Conservation (phyloP, 2,113 vertebrate genomes). For the Onychostoma macrolepis region DNA sequence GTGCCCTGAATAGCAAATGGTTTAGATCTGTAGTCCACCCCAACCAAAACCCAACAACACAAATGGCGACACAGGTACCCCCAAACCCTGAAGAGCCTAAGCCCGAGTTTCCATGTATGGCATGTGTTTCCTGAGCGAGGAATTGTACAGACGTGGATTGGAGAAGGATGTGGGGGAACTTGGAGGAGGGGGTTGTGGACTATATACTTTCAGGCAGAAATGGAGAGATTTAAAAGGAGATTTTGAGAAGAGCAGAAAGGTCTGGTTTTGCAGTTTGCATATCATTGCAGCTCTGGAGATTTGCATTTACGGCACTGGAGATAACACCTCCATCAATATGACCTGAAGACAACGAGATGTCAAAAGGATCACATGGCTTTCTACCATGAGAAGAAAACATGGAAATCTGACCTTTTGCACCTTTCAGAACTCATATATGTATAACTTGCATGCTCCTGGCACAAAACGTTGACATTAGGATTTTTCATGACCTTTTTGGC, state of each 20-base stretch:
- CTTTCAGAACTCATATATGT: not conserved
- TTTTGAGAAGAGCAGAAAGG: conserved; percentile 28
- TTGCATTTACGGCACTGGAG: conserved; percentile 7
- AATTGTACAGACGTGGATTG: conserved; percentile 23
- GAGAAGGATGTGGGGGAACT: conserved; percentile 43
- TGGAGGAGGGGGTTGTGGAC: conserved; percentile 52
- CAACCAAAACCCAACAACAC: conserved; percentile 46
- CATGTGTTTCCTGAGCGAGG: conserved; percentile 61
- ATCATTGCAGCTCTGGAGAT: conserved; percentile 31
- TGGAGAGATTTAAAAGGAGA: conserved; percentile 51
- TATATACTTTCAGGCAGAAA: conserved; percentile 60
- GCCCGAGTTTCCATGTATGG: conserved; percentile 69
- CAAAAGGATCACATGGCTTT: conserved; percentile 40
- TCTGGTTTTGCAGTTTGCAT: not conserved
- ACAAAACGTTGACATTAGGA: not conserved
- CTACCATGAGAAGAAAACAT: conserved; percentile 28
- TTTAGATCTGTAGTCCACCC: conserved; percentile 41
- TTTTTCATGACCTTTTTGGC: not conserved
- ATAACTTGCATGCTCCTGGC: not conserved
- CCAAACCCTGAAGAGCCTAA: not conserved
- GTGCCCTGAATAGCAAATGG: conserved; percentile 71
- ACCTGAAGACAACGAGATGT: conserved; percentile 24
- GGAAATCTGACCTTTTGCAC: not conserved
- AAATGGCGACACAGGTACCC: conserved; percentile 44
- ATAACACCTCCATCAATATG: conserved; percentile 7